Evolutionary conservation across 2,888 invertebrate genomes (phyloP).

Genomic region (Orchesellides sinensis): DNA sequence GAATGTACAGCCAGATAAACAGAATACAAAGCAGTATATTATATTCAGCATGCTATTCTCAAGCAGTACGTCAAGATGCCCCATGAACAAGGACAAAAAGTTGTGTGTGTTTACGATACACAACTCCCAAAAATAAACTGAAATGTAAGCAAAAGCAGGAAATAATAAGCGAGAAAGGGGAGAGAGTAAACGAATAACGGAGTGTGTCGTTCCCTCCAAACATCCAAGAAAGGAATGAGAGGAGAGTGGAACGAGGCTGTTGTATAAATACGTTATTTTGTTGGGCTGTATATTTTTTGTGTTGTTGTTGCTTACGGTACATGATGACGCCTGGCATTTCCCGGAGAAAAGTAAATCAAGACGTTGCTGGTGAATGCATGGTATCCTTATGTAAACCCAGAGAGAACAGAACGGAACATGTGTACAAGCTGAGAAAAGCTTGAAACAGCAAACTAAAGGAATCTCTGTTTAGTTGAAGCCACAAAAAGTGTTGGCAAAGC

Average conservation of each 20-base stretch:
- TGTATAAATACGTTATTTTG: constrained; percentile 37
- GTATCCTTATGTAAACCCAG: too few relatives aligned
- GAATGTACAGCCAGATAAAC: too few relatives aligned
- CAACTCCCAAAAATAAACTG: constrained; percentile 5
- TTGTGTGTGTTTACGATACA: constrained; percentile 1
- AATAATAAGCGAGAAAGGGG: neutral
- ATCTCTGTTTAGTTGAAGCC: too few relatives aligned
- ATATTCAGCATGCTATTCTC: constrained; percentile 28
- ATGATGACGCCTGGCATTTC: neutral
- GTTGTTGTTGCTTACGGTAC: neutral
- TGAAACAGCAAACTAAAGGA: too few relatives aligned
- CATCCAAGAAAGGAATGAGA: constrained; percentile 55
- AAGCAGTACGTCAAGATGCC: neutral
- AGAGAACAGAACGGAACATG: too few relatives aligned
- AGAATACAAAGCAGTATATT: too few relatives aligned
- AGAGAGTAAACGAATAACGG: constrained; percentile 1
- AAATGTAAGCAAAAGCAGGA: neutral
- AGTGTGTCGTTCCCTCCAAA: constrained; percentile 28
- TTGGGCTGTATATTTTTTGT: too few relatives aligned
- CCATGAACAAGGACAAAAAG: neutral
- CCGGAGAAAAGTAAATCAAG: constrained; percentile 19
- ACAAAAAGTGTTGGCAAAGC: too few relatives aligned
- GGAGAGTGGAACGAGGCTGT: constrained; percentile 12
- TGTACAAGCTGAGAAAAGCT: too few relatives aligned
- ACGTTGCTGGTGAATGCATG: too few relatives aligned